A percentile compares a stretch with the other conserved stretches of the same genome.
These are phyloP conservation scores for Anguilla japonica DNA, from an alignment of 2,113 vertebrate species.

Conservation along the genomic window DNA sequence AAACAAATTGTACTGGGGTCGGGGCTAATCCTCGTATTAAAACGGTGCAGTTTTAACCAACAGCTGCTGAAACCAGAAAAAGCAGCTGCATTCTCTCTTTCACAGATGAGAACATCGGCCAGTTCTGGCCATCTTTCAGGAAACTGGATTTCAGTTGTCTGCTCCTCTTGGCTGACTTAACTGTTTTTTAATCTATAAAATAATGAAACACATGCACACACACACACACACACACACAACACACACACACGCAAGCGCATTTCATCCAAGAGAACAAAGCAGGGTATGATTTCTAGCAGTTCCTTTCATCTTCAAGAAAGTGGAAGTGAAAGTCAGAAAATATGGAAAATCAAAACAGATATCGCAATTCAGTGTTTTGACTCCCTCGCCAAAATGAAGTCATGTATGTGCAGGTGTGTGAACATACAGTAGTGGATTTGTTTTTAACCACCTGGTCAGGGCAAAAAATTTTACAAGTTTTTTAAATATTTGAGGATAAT, in stretches of 20 bases:
- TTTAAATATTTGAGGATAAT: too few relatives aligned
- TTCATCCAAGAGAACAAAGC: conserved; percentile 15
- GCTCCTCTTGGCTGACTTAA: neutral
- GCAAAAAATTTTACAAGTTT: neutral
- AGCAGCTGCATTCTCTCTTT: neutral
- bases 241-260: too few relatives aligned
- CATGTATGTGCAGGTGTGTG: neutral
- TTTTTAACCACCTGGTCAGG: neutral
- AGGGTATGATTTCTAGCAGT: neutral
- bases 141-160: conserved; percentile 1
- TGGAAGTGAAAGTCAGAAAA: conserved; percentile 17
- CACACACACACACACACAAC: neutral
- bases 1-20: conserved; percentile 49
- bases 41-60: conserved; percentile 44
- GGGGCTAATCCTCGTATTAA: conserved; percentile 56
- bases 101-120: neutral
- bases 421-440: neutral
- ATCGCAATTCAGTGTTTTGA: neutral
- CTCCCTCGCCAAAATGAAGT: neutral
- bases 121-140: neutral
- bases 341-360: neutral
- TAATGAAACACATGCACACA: neutral
- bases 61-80: conserved; percentile 59
- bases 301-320: neutral
- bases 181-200: conserved; percentile 9